A percentile compares a stretch with the other conserved stretches of the same genome.
Conservation (phyloP, 2,797 vertebrate species). For the Cossypha polioptera region DNA sequence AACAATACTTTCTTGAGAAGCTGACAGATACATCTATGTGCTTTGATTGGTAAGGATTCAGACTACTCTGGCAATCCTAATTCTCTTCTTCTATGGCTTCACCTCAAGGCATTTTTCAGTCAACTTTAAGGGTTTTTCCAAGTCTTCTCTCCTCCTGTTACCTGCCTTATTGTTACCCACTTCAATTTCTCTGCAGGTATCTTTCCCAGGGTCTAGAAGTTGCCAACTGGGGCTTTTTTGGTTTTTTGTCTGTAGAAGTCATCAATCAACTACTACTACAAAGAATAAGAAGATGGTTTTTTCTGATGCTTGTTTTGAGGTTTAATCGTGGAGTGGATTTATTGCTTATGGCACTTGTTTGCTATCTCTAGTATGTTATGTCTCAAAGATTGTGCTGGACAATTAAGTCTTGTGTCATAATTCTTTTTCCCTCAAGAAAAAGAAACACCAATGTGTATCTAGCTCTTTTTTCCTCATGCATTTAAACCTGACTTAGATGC, state of each 20-base stretch:
- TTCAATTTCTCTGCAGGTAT: neutral
- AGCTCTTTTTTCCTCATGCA: neutral
- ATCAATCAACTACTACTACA: neutral
- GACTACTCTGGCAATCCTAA: neutral
- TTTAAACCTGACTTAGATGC: neutral
- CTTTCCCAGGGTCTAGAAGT: neutral
- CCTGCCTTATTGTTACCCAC: neutral
- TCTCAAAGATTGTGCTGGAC: neutral
- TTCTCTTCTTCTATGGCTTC: neutral
- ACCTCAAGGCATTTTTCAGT: neutral
- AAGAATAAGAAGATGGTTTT: neutral
- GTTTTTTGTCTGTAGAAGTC: neutral
- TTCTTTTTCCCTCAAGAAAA: neutral
- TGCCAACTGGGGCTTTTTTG: fast-evolving
- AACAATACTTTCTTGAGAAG: neutral
- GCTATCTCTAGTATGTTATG: neutral
- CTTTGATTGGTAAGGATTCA: neutral
- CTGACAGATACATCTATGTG: neutral
- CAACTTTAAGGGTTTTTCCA: neutral
- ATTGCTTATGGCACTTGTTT: neutral
- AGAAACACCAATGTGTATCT: neutral
- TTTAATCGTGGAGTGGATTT: neutral
- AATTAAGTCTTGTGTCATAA: neutral
- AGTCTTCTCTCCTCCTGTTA: neutral
- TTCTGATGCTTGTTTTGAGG: neutral